Percentiles rank a stretch among this genome's conserved stretches.
phyloP scores from a whole-genome alignment of 2,113 vertebrate species.

The Mobula birostris region DNA sequence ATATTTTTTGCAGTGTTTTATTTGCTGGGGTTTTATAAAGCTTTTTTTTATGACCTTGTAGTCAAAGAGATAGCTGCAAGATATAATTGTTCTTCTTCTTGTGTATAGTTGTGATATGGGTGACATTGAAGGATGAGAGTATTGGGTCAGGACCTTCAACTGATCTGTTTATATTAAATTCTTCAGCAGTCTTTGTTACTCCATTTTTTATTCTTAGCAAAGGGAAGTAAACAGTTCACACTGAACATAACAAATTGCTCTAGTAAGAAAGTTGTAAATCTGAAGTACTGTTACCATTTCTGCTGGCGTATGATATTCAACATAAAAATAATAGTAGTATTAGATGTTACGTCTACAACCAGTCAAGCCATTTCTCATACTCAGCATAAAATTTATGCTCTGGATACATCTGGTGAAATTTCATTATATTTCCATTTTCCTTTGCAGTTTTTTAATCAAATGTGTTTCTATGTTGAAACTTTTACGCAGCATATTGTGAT shows the following conservation, averaged over 20 bases:
- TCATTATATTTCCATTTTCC: neutral
- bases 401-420: neutral
- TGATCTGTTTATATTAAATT: neutral
- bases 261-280: neutral
- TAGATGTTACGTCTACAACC: neutral
- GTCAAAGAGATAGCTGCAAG: no score
- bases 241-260: neutral
- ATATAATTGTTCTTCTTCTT: no score
- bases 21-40: no score
- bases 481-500: neutral
- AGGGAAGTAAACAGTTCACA: neutral
- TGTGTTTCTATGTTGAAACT: neutral
- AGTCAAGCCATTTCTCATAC: neutral
- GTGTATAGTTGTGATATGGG: no score
- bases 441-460: neutral
- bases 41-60: no score
- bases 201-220: neutral
- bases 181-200: neutral
- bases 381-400: neutral
- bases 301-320: neutral
- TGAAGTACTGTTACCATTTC: neutral
- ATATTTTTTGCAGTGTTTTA: no score
- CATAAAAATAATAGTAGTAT: neutral
- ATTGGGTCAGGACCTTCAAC: neutral
- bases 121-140: neutral